A percentile compares a stretch with the other conserved stretches of the same genome.
Evolutionary conservation across 37 sponge, comb jelly and placozoan species (phyloP).

Genomic region (Halisarca cf. caerulea): DNA sequence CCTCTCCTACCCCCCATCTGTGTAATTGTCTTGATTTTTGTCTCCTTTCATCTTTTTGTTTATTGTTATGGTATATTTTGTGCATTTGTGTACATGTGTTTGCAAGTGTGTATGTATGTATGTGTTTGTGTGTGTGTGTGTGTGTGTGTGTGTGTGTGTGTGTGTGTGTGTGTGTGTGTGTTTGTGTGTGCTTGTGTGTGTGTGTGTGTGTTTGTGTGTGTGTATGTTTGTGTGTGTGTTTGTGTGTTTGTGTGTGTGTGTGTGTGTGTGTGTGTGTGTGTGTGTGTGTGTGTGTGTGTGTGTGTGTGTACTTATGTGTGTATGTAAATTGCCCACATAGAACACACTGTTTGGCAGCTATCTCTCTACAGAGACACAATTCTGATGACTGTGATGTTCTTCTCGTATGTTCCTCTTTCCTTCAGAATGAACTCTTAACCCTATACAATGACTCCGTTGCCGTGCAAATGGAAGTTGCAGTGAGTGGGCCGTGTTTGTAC

Average conservation of each 20-base stretch:
- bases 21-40: no score
- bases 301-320: neutral
- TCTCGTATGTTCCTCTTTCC: no score
- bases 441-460: no score
- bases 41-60: no score
- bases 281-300: neutral
- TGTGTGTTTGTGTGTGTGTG: slow-evolving; percentile 20
- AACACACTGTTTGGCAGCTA: neutral
- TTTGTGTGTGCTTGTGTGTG: neutral
- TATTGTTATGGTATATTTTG: no score
- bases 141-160: slow-evolving; percentile 17
- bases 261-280: slow-evolving; percentile 19
- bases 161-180: slow-evolving; percentile 4
- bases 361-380: neutral
- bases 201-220: slow-evolving; percentile 14
- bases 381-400: no score
- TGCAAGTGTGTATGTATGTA: neutral
- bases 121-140: neutral
- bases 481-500: no score
- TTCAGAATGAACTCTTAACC: no score
- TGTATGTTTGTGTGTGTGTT: slow-evolving; percentile 1
- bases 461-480: no score
- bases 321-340: neutral
- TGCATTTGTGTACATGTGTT: neutral
- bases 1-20: no score